Conservation (phyloP, 2,113 vertebrate species). For the Microcebus griseorufus region DNA sequence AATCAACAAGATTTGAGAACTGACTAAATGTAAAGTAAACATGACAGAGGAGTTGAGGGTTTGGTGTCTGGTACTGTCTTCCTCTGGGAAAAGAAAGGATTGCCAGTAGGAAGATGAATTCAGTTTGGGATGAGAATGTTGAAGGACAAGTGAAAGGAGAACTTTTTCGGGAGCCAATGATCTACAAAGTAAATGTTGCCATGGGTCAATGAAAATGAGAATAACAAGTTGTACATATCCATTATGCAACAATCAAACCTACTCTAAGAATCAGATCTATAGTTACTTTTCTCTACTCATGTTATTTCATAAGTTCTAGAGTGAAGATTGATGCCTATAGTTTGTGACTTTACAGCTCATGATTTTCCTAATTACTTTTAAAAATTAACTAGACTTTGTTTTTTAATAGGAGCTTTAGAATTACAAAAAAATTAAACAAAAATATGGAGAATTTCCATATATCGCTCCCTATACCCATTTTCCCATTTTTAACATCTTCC, state of each 20-base stretch:
- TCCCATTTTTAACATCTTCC: neutral
- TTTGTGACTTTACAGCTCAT: neutral
- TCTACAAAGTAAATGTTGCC: neutral
- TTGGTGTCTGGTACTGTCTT: neutral
- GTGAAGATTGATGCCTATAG: neutral
- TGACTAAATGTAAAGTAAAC: neutral
- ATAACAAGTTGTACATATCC: neutral
- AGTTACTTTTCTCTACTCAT: neutral
- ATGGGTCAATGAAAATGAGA: neutral
- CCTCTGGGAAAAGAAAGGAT: neutral
- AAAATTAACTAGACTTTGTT: neutral
- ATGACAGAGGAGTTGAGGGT: neutral
- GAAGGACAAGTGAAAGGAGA: neutral
- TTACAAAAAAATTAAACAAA: neutral
- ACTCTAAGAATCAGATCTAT: neutral
- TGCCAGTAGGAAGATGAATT: neutral
- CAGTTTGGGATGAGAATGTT: neutral
- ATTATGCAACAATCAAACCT: neutral
- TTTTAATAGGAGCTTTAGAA: neutral
- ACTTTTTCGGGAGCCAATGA: neutral
- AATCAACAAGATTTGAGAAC: neutral
- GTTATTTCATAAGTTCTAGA: neutral
- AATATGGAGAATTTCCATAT: neutral
- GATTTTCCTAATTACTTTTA: neutral
- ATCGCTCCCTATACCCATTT: no score